Evolutionary conservation across 2,797 vertebrate species (phyloP), one percentile per base, ranked within the genome.

Genomic region (Pachyuromys duprasi): DNA sequence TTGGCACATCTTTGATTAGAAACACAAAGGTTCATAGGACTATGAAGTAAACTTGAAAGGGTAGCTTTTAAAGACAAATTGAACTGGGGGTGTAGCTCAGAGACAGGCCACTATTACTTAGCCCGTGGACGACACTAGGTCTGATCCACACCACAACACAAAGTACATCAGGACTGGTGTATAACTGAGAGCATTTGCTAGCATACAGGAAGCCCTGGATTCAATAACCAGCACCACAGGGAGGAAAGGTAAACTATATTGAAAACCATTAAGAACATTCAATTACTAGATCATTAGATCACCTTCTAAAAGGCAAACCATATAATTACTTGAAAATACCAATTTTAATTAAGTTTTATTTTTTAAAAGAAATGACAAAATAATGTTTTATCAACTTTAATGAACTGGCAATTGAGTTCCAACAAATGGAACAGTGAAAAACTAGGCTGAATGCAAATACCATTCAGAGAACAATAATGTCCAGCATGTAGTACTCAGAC

Each of bases 381-480:
- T 53, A 90, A 31, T 72, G 49, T 80, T 96, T 95, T 62, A 93
- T 80, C 91, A 92, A 55, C 60, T 45, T 87, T 26, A 91, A 92
- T 65, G 55, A 9, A 15, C n/a, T 78, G 5, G n/a, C 62, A 86
- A 93, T n/a, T 89, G 39, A 26, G 90, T 82, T 86, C 95, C 26
- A 90, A 80, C 53, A 82, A 89, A 2, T 80, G 26, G 18, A 91
- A 94, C 93, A 42, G 7, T 86, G 92, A 93, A 31, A 53, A 95
- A 83, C 79, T 45, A 95, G 91, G 45, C 0, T 74, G 8, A 26
- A 36, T 79, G 1, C 55, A 93, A 91, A 83, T 33, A 83, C 60
- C 28, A 90, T 76, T 96, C 86, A 86, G 86, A 87, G 24, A 76
- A 49, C 33, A 97, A 53, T 28, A 24, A 74, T 26, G 33, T 92